Conservation (phyloP, 2,888 invertebrate genomes). For the Dyspetes luteomarginatus region DNA sequence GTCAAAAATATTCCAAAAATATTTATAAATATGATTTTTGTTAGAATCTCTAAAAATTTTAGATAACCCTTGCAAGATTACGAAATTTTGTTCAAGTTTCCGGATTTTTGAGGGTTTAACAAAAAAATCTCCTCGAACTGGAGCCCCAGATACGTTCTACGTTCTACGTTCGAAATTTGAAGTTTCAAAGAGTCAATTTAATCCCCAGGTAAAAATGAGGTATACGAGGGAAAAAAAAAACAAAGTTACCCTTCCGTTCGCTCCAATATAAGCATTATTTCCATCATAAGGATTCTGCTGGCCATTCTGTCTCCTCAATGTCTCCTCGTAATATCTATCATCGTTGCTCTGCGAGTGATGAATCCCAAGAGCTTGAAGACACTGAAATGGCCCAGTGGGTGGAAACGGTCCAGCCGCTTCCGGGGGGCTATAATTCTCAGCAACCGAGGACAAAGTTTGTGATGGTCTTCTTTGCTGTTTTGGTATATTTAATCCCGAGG, state of each 20-base stretch:
- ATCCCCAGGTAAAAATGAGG: background rate
- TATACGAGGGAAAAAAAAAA: background rate
- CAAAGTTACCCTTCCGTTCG: slow-evolving; percentile 81
- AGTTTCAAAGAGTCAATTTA: too few relatives aligned
- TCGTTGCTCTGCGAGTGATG: slow-evolving; percentile 77
- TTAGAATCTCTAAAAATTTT: too few relatives aligned
- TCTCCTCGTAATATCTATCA: slow-evolving; percentile 83
- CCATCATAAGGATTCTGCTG: slow-evolving; percentile 81
- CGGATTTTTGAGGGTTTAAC: too few relatives aligned
- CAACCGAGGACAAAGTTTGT: slow-evolving; percentile 84
- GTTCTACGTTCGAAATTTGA: too few relatives aligned
- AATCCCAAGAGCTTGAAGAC: slow-evolving; percentile 85
- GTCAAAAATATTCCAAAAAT: too few relatives aligned
- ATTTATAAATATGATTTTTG: too few relatives aligned
- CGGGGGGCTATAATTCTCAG: slow-evolving; percentile 86
- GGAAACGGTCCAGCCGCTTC: slow-evolving; percentile 85
- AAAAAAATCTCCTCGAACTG: too few relatives aligned
- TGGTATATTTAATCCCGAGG: slow-evolving; percentile 85
- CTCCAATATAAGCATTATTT: slow-evolving; percentile 71
- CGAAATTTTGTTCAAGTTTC: too few relatives aligned
- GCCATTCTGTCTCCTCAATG: slow-evolving; percentile 83
- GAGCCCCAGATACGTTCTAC: too few relatives aligned
- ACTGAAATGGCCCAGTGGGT: slow-evolving; percentile 86
- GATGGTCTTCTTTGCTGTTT: slow-evolving; percentile 81
- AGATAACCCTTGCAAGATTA: too few relatives aligned